Evolutionary conservation across 2,888 invertebrate genomes (phyloP).

Genomic region (Pachydiplax longipennis): DNA sequence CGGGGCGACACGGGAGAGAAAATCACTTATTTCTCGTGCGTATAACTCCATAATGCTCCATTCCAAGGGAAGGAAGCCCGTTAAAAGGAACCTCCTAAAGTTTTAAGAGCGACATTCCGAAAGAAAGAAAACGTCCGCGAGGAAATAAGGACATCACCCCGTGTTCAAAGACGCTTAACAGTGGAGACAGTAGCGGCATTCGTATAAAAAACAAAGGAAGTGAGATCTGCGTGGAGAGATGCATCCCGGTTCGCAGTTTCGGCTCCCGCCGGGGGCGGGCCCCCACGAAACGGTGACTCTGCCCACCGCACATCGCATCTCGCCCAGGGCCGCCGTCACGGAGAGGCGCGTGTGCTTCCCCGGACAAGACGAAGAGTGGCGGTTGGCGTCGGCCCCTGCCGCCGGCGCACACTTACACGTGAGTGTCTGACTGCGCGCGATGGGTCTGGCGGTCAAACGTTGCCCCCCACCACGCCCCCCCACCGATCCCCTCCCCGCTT

Average conservation of each 20-base stretch:
- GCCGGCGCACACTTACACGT: background rate
- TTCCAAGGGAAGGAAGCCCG: too few species aligned
- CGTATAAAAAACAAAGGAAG: background rate
- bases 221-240: background rate
- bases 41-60: too few species aligned
- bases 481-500: too few species aligned
- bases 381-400: background rate
- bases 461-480: too few species aligned
- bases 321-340: background rate
- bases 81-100: background rate
- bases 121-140: background rate
- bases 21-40: too few species aligned
- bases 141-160: background rate
- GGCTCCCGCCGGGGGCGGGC: background rate
- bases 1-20: too few species aligned
- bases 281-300: background rate
- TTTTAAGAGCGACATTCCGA: background rate
- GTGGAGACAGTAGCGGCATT: background rate
- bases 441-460: too few species aligned
- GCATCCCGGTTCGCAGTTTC: background rate
- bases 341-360: conserved; percentile 34
- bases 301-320: background rate
- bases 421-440: too few species aligned
- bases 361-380: conserved; percentile 33
- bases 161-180: background rate